phyloP scores from a whole-genome alignment of 2,888 invertebrate species.

The Diplolepis rosae region DNA sequence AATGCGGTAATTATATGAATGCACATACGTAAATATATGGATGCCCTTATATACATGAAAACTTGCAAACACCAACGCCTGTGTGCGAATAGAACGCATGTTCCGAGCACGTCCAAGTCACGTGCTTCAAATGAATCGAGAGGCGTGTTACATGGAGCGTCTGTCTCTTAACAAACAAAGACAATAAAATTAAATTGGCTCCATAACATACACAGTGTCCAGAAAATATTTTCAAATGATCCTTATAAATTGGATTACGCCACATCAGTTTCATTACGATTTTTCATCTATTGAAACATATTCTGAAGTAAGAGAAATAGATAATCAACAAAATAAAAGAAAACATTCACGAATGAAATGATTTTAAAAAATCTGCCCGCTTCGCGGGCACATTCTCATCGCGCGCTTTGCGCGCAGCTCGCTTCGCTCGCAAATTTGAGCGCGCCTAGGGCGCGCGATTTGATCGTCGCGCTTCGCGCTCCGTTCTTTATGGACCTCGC shows the following conservation, averaged over 20 bases:
- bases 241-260: background rate
- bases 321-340: no score
- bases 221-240: background rate
- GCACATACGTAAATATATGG: background rate
- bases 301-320: no score
- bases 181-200: slow-evolving; percentile 56
- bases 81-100: slow-evolving; percentile 50
- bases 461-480: no score
- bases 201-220: background rate
- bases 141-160: slow-evolving; percentile 50
- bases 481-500: no score
- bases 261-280: no score
- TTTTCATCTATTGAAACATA: no score
- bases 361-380: no score
- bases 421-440: no score
- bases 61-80: slow-evolving; percentile 1
- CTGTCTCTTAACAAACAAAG: slow-evolving; percentile 49
- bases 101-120: slow-evolving; percentile 57
- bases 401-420: no score
- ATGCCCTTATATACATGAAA: background rate
- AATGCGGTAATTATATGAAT: background rate
- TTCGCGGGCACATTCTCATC: no score
- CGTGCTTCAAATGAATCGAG: slow-evolving; percentile 55
- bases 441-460: no score
- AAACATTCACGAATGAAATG: no score